Conservation (phyloP, 2,797 vertebrate genomes). For the Champsocephalus gunnari region DNA sequence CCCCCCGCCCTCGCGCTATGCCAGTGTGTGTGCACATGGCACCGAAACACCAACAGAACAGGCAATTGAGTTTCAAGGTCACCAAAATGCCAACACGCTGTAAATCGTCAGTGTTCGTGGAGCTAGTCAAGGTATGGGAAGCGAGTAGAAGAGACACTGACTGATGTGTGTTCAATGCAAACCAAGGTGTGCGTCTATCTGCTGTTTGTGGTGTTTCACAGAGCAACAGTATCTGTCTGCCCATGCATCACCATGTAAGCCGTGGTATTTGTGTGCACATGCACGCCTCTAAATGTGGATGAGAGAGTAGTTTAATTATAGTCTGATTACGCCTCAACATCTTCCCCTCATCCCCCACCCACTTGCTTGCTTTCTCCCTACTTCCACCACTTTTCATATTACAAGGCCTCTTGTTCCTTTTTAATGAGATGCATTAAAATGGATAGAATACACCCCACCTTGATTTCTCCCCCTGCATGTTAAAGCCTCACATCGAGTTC, state of each 20-base stretch:
- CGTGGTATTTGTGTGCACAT: conserved; percentile 34
- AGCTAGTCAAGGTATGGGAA: conserved; percentile 10
- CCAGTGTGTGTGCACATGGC: conserved; percentile 31
- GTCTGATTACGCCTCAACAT: conserved; percentile 61
- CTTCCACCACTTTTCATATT: conserved; percentile 43
- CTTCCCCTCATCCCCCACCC: conserved; percentile 20
- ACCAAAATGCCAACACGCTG: conserved; percentile 33
- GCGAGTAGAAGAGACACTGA: not conserved
- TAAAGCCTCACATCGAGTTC: conserved; percentile 39
- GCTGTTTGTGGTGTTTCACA: conserved; percentile 7
- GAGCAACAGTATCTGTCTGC: conserved; percentile 16
- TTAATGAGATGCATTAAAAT: conserved; percentile 80
- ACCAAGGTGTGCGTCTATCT: conserved; percentile 3
- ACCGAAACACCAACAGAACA: conserved; percentile 40
- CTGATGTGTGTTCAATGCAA: not conserved
- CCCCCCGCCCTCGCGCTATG: not conserved
- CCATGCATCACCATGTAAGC: conserved; percentile 34
- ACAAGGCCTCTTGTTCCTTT: conserved; percentile 60
- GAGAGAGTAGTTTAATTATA: conserved; percentile 67
- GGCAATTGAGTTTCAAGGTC: conserved; percentile 56
- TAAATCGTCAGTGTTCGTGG: not conserved
- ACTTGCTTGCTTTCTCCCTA: not conserved
- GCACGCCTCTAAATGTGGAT: conserved; percentile 39
- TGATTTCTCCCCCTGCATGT: conserved; percentile 42
- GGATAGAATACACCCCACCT: conserved; percentile 34